These are phyloP conservation scores for Molossus molossus DNA, from an alignment of 2,797 vertebrate genomes.

Conservation along the genomic window DNA sequence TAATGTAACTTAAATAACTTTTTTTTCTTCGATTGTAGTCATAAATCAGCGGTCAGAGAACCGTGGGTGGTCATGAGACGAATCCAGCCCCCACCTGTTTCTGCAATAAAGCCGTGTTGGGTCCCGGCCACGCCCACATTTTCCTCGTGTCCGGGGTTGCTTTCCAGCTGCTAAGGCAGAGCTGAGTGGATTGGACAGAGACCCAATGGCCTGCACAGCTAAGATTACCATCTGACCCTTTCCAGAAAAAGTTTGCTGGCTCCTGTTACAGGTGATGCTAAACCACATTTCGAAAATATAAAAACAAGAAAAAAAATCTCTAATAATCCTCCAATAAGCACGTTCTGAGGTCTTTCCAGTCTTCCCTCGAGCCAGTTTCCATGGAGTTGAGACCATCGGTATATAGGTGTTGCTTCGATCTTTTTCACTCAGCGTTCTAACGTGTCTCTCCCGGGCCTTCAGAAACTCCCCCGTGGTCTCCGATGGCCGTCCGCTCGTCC, in stretches of 20 bases:
- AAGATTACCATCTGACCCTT: neutral
- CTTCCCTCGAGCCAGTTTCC: constrained; percentile 15
- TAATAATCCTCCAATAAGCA: neutral
- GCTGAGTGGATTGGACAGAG: neutral
- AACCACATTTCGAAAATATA: neutral
- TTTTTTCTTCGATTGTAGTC: neutral
- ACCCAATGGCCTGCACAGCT: accelerated
- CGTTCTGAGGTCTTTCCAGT: neutral
- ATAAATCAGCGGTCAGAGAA: neutral
- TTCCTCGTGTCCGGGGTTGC: neutral
- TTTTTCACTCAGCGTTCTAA: neutral
- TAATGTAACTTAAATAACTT: neutral
- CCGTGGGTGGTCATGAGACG: neutral
- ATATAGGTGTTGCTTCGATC: neutral
- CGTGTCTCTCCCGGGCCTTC: neutral
- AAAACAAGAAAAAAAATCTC: neutral
- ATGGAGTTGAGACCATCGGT: neutral
- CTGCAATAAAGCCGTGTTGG: neutral
- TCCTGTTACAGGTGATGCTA: neutral
- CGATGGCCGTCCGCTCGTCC: neutral
- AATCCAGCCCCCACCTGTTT: neutral
- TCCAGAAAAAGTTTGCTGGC: neutral
- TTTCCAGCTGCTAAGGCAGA: neutral
- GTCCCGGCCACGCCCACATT: accelerated
- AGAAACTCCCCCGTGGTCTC: neutral